Evolutionary conservation across 1,140 invertebrate genomes (phyloP).

Genomic region (Caligus rogercresseyi): DNA sequence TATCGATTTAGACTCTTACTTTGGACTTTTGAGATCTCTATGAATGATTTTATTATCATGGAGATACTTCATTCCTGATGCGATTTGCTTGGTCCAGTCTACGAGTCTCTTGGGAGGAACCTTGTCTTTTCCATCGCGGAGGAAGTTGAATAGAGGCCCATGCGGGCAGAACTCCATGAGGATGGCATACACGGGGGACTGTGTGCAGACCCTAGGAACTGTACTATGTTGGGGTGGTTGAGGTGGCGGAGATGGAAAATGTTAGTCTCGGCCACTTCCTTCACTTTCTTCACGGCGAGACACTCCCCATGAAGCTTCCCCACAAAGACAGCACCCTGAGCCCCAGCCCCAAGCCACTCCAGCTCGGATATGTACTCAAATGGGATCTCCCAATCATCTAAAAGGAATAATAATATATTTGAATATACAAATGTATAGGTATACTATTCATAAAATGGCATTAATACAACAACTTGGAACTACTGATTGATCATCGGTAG

Average conservation of each 20-base stretch:
- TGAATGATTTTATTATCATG: constrained; percentile 94
- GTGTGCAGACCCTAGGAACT: constrained; percentile 82
- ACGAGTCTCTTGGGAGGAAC: constrained; percentile 66
- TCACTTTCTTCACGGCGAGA: constrained; percentile 91
- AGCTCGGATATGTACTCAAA: constrained; percentile 80
- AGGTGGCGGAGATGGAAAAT: constrained; percentile 82
- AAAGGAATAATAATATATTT: constrained; percentile 25
- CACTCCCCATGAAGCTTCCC: constrained; percentile 61
- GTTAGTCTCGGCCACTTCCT: constrained; percentile 80
- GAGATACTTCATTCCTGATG: constrained; percentile 85
- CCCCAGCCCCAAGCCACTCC: constrained; percentile 81
- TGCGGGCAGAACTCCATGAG: constrained; percentile 96
- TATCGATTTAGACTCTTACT: too few species aligned
- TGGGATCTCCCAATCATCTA: constrained; percentile 81
- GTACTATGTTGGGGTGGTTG: constrained; percentile 89
- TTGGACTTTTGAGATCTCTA: constrained; percentile 83
- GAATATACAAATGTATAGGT: background rate
- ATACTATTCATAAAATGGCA: background rate
- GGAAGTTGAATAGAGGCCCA: constrained; percentile 76
- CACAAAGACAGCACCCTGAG: constrained; percentile 86
- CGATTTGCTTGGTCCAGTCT: constrained; percentile 87
- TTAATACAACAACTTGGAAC: background rate
- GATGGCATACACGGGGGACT: constrained; percentile 82
- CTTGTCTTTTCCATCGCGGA: constrained; percentile 49
- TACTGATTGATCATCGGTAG: background rate